These are phyloP conservation scores for Diacarnus erythraeanus DNA, from an alignment of 37 sponge, comb jelly and placozoan genomes.

Conservation along the genomic window DNA sequence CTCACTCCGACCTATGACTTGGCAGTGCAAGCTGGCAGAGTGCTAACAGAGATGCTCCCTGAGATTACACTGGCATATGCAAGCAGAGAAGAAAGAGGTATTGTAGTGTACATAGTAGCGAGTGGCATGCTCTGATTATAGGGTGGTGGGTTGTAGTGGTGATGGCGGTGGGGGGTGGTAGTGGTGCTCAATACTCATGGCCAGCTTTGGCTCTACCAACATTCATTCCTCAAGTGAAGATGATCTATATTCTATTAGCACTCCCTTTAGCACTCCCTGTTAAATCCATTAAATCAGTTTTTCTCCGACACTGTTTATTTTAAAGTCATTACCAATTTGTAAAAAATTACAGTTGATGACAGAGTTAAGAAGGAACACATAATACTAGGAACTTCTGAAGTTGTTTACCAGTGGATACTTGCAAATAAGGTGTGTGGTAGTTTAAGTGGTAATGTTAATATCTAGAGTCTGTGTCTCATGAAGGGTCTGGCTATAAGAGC, in stretches of 20 bases:
- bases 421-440: constrained; percentile 33
- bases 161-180: no score
- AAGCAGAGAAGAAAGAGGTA: constrained; percentile 68
- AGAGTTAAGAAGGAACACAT: constrained; percentile 59
- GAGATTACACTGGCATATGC: constrained; percentile 76
- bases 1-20: constrained; percentile 94
- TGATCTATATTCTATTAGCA: no score
- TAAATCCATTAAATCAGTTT: no score
- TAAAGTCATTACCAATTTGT: no score
- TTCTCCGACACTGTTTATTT: no score
- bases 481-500: background rate
- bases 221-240: no score
- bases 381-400: constrained; percentile 92
- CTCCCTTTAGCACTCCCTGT: no score
- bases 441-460: background rate
- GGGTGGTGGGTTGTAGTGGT: no score
- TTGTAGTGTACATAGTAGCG: no score
- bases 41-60: constrained; percentile 51
- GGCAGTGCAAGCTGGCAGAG: constrained; percentile 85
- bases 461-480: background rate
- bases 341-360: constrained; percentile 16
- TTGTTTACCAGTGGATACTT: constrained; percentile 83
- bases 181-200: no score
- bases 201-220: no score
- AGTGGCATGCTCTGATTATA: no score